A percentile compares a stretch with the other conserved stretches of the same genome.
Conservation (phyloP, 2,113 vertebrate species). For the Ctenodactylus gundi region DNA sequence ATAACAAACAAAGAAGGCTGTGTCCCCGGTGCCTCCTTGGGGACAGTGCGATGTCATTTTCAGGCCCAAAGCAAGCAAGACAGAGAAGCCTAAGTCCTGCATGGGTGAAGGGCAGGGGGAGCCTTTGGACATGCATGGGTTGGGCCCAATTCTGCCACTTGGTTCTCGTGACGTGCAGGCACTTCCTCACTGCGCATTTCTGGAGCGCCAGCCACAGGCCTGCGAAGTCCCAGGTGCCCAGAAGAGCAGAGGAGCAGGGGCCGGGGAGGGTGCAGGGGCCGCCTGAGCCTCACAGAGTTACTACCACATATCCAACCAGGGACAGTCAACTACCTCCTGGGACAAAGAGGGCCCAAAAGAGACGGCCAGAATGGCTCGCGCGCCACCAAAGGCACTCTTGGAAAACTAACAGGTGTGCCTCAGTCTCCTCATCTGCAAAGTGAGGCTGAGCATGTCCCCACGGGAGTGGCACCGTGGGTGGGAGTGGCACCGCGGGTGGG, state of each 20-base stretch:
- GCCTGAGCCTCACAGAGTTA: too few relatives aligned
- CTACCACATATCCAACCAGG: too few relatives aligned
- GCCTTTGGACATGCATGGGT: background rate
- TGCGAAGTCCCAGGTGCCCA: too few relatives aligned
- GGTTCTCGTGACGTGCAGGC: background rate
- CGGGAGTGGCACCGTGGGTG: too few relatives aligned
- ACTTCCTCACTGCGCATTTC: background rate
- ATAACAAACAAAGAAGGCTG: background rate
- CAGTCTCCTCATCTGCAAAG: background rate
- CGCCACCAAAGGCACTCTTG: background rate
- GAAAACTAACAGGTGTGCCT: rapidly evolving
- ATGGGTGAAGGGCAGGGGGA: background rate
- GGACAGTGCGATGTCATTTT: background rate
- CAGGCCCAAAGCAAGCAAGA: background rate
- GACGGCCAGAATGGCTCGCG: background rate
- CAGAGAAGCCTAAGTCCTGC: background rate
- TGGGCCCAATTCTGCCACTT: background rate
- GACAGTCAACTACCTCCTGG: too few relatives aligned
- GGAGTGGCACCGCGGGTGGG: too few relatives aligned
- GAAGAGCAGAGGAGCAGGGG: background rate
- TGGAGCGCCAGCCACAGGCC: background rate
- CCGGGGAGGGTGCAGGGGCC: too few relatives aligned
- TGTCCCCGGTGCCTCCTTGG: background rate
- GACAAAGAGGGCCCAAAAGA: background rate
- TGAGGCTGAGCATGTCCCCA: background rate